These are phyloP conservation scores for Corythornis vintsioides DNA, from an alignment of 2,113 vertebrate species.

Conservation along the genomic window DNA sequence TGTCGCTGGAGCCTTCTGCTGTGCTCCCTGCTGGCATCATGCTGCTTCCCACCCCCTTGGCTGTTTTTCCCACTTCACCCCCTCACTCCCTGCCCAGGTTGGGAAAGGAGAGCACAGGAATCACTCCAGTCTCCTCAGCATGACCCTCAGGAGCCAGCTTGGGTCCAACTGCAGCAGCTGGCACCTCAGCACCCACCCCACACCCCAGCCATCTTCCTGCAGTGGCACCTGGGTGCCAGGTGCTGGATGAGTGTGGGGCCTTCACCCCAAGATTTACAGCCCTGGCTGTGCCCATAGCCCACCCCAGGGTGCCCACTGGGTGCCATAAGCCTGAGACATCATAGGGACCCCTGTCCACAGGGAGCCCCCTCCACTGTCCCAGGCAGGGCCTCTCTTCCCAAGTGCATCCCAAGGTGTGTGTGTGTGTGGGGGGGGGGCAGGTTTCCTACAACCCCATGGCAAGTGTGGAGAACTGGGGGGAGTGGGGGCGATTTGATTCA, in stretches of 20 bases:
- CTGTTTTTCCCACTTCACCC: background rate
- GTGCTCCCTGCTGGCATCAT: accelerated
- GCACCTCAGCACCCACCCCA: accelerated
- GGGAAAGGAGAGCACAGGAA: background rate
- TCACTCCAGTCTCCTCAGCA: background rate
- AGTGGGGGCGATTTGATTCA: background rate
- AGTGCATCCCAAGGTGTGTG: background rate
- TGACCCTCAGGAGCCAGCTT: accelerated
- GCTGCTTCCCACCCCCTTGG: accelerated
- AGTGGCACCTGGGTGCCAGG: accelerated
- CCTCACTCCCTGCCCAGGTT: background rate
- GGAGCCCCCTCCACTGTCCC: background rate
- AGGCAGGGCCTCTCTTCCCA: background rate
- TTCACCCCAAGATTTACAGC: background rate
- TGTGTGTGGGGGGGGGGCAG: background rate
- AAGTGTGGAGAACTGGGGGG: no score
- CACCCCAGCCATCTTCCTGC: background rate
- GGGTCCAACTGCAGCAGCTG: background rate
- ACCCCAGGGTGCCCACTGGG: background rate
- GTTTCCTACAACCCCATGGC: background rate
- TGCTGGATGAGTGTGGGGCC: accelerated
- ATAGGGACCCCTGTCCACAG: background rate
- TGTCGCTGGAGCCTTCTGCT: background rate
- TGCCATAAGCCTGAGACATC: background rate
- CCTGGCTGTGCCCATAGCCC: background rate